These are phyloP conservation scores for Pipistrellus pygmaeus DNA, from an alignment of 2,797 vertebrate genomes.

Conservation along the genomic window DNA sequence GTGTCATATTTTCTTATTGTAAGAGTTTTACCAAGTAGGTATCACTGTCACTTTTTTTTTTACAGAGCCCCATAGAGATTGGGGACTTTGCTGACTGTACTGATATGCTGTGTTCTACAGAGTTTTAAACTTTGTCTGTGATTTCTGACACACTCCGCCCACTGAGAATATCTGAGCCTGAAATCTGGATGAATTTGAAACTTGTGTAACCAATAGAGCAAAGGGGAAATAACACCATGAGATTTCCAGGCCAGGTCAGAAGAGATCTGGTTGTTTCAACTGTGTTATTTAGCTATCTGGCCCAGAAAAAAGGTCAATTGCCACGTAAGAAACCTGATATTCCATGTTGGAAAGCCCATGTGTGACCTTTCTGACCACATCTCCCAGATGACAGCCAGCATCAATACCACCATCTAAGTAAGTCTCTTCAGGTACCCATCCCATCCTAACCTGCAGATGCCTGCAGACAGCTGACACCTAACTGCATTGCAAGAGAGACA, in stretches of 20 bases:
- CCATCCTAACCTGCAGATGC: not conserved
- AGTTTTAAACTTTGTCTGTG: not conserved
- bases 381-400: too few relatives aligned
- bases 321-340: not conserved
- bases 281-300: not conserved
- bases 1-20: not conserved
- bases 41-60: not conserved
- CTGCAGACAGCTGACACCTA: not conserved
- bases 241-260: not conserved
- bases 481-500: fast-evolving
- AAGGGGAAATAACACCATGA: not conserved
- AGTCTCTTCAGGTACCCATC: fast-evolving
- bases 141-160: not conserved
- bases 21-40: not conserved
- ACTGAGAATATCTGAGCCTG: not conserved
- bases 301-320: not conserved
- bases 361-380: not conserved
- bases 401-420: not conserved
- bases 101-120: not conserved
- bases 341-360: not conserved
- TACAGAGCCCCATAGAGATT: not conserved
- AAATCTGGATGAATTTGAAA: not conserved
- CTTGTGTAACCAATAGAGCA: not conserved
- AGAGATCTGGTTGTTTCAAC: not conserved
- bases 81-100: not conserved